Evolutionary conservation across 2,113 vertebrate species (phyloP).

Genomic region (Trogon melanurus): DNA sequence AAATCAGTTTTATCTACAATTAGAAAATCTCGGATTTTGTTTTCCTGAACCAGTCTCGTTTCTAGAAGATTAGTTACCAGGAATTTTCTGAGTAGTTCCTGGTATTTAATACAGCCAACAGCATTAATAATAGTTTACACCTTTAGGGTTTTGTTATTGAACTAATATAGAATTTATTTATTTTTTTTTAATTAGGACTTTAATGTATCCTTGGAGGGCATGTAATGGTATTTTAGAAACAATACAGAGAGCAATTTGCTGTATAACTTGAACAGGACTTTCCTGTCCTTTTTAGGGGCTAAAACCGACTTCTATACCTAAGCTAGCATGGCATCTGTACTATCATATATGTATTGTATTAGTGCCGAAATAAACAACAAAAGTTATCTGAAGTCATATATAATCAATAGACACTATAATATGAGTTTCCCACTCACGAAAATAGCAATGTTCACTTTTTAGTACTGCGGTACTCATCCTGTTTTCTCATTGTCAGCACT

Average conservation of each 20-base stretch:
- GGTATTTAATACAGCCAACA: background rate
- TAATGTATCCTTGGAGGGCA: background rate
- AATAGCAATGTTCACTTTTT: background rate
- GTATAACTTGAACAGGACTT: background rate
- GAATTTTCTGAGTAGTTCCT: background rate
- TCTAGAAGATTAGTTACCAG: background rate
- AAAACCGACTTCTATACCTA: background rate
- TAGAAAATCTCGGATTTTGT: background rate
- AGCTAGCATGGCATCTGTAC: background rate
- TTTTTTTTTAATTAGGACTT: background rate
- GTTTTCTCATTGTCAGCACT: background rate
- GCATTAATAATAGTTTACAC: background rate
- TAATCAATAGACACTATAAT: background rate
- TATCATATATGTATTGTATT: background rate
- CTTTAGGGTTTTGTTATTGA: background rate
- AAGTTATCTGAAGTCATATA: background rate
- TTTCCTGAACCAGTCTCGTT: background rate
- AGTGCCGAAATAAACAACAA: background rate
- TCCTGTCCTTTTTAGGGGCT: background rate
- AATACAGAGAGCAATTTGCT: background rate
- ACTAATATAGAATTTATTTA: background rate
- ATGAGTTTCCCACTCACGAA: background rate
- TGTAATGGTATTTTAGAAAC: background rate
- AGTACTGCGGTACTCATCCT: background rate
- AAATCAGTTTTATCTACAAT: background rate